These are phyloP conservation scores for Centropus bengalensis DNA, from an alignment of 2,113 vertebrate species.

Conservation along the genomic window DNA sequence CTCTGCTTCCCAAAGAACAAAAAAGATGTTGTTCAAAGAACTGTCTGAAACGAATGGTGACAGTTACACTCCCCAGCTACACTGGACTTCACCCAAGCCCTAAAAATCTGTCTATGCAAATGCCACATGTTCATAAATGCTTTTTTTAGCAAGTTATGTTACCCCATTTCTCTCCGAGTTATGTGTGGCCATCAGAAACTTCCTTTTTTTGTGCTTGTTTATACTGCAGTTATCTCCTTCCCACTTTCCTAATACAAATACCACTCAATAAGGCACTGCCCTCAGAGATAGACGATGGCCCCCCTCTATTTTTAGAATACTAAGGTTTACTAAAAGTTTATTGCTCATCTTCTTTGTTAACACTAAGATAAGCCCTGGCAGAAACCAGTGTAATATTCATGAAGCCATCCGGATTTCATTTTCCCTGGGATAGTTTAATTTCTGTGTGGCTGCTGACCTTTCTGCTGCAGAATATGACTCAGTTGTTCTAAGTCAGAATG, in stretches of 20 bases:
- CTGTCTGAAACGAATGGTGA: background rate
- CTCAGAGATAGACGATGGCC: background rate
- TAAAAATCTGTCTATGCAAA: background rate
- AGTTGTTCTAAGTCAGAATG: background rate
- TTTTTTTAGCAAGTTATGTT: conserved; percentile 10
- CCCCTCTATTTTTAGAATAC: conserved; percentile 26
- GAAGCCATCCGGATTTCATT: background rate
- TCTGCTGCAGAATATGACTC: background rate
- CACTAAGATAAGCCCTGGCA: background rate
- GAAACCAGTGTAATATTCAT: background rate
- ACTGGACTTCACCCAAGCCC: background rate
- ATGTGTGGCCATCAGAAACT: background rate
- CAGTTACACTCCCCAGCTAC: background rate
- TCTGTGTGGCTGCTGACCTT: background rate
- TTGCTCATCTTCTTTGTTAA: background rate
- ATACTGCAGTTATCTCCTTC: background rate
- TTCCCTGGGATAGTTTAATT: background rate
- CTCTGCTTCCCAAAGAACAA: background rate
- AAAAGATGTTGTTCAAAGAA: background rate
- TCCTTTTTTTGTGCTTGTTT: conserved; percentile 20
- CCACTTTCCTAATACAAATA: background rate
- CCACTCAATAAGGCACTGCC: background rate
- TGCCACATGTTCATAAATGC: background rate
- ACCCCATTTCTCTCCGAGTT: background rate
- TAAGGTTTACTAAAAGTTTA: background rate